Conservation (phyloP, 2,888 invertebrate genomes). For the Phyllotreta striolata region DNA sequence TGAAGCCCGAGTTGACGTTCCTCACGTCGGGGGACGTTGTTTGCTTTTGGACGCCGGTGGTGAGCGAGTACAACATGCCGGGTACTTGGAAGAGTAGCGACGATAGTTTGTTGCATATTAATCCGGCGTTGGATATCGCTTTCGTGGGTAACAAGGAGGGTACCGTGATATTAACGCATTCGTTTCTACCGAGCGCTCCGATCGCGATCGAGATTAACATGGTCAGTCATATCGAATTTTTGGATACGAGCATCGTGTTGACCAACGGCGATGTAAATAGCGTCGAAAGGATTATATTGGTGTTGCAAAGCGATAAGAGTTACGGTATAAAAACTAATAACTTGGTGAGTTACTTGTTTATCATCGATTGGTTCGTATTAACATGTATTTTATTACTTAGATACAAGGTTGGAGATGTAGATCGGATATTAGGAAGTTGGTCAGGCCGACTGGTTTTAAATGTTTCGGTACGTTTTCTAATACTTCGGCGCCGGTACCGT, state of each 20-base stretch:
- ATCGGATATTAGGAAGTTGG: conserved; percentile 47
- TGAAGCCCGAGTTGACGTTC: conserved; percentile 56
- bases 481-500: conserved; percentile 46
- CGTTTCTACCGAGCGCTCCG: conserved; percentile 54
- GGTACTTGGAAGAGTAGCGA: conserved; percentile 60
- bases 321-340: conserved; percentile 52
- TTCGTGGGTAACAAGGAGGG: conserved; percentile 55
- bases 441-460: conserved; percentile 54
- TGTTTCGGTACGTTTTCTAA: conserved; percentile 58
- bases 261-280: conserved; percentile 51
- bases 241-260: conserved; percentile 45
- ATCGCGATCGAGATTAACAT: conserved; percentile 53
- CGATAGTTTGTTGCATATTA: conserved; percentile 53
- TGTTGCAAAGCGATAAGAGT: conserved; percentile 51
- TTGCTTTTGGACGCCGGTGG: conserved; percentile 64
- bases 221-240: conserved; percentile 50
- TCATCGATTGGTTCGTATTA: too few relatives aligned
- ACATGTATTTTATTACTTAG: conserved; percentile 45
- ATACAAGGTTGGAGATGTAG: conserved; percentile 55
- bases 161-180: conserved; percentile 54
- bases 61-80: conserved; percentile 51
- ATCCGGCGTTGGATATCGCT: conserved; percentile 57
- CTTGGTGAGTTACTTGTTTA: conserved; percentile 54
- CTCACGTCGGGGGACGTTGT: conserved; percentile 65
- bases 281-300: conserved; percentile 49